Evolutionary conservation across 1,140 invertebrate genomes (phyloP), one percentile per base, ranked within the genome.

Genomic region (Eriocheir sinensis): DNA sequence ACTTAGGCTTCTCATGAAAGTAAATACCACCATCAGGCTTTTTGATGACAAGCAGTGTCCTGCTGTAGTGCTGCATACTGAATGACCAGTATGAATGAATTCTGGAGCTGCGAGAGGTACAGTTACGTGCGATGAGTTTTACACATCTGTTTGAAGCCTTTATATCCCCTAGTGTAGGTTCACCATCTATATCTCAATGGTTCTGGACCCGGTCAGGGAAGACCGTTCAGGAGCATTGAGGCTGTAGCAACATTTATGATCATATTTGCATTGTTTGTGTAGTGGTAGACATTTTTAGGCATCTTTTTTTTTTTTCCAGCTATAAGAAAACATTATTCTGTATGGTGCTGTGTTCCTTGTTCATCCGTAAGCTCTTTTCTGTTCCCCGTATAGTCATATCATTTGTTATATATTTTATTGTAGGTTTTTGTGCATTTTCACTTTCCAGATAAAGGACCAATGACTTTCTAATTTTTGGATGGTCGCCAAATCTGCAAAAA

Each of bases 31-130:
- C 48, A 88, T 44, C 44, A 89, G 86, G 44, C 44, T 89, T 72
- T 72, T 72, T 72, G n/a, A 72, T 72, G 17, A n/a, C 17, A 27
- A 72, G n/a, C 6, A n/a, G 6, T 72, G n/a, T 72, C 60, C 27
- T 72, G 60, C 27, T 72, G 60, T 89, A 88, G 85, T 79, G n/a
- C n/a, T n/a, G n/a, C n/a, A n/a, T n/a, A n/a, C n/a, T n/a, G n/a
- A 41, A 36, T 86, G 32, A 41, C 41, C 38, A 36, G 38, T 27
- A 30, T 89, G 86, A 85, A 93, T 89, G 93, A 93, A 88, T 93
- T 93, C 34, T 80, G 86, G 89, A 60, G 81, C 89, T 93, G 86
- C 89, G 89, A 93, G 89, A 93, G 72, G 85, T 93, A 89, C 93
- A 86, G 89, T 86, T 88, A 48, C 80, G 93, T 89, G 85, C 80